phyloP scores from a whole-genome alignment of 2,888 invertebrate species.

The Baccha elongata region DNA sequence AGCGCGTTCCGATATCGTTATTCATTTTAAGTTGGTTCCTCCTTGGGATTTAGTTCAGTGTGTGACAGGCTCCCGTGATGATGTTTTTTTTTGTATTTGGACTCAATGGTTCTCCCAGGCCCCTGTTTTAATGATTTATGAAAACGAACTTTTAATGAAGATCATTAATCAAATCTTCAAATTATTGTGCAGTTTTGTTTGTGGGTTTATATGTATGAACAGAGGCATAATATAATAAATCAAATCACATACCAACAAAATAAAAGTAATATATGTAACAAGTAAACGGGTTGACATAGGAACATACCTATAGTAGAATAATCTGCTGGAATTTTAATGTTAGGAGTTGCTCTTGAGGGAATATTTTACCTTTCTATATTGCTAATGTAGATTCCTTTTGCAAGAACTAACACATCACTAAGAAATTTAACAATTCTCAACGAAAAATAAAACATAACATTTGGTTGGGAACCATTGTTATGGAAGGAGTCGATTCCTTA shows the following conservation, averaged over 20 bases:
- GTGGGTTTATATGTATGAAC: slow-evolving; percentile 61
- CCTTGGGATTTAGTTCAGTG: slow-evolving; percentile 49
- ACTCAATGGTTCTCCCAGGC: slow-evolving; percentile 53
- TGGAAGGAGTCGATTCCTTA: no score
- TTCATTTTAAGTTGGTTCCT: slow-evolving; percentile 51
- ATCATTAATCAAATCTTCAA: slow-evolving; percentile 72
- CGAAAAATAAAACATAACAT: no score
- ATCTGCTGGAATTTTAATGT: no score
- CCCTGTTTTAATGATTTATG: slow-evolving; percentile 64
- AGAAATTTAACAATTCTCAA: no score
- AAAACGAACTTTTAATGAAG: slow-evolving; percentile 73
- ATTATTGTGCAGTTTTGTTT: slow-evolving; percentile 71
- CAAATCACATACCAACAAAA: slow-evolving; percentile 53
- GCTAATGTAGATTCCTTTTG: no score
- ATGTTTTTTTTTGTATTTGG: slow-evolving; percentile 31
- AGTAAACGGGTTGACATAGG: slow-evolving; percentile 47
- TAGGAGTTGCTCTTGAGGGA: no score
- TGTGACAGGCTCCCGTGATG: slow-evolving; percentile 39
- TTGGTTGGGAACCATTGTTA: no score
- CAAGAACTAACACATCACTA: no score
- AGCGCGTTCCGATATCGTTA: slow-evolving; percentile 66
- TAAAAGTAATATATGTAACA: slow-evolving; percentile 31
- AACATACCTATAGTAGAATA: no score
- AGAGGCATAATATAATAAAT: slow-evolving; percentile 70
- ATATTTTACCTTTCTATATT: no score